Percentiles rank a stretch among this genome's conserved stretches.
These are phyloP conservation scores for Zaprionus ghesquierei DNA, from an alignment of 1,140 invertebrate genomes.

Conservation along the genomic window DNA sequence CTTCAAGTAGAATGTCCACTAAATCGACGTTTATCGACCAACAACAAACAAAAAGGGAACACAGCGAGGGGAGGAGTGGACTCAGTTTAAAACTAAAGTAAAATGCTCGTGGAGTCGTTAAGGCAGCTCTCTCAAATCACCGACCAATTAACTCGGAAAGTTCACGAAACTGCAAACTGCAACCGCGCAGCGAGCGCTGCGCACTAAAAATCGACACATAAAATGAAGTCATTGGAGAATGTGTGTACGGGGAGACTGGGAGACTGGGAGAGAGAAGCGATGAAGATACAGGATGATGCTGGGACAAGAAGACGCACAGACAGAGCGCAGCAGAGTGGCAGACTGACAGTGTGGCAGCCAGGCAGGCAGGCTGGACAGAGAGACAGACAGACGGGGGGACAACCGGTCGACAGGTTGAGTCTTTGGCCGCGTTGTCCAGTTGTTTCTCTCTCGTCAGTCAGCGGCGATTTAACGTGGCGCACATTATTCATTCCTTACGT, in stretches of 20 bases:
- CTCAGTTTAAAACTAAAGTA: neutral
- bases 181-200: constrained; percentile 61
- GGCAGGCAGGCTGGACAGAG: neutral
- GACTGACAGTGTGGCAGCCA: constrained; percentile 3
- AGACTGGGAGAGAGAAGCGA: neutral
- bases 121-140: constrained; percentile 57
- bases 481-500: constrained; percentile 80
- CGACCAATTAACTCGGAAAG: constrained; percentile 76
- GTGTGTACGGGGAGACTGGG: neutral
- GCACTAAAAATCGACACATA: constrained; percentile 79
- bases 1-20: constrained; percentile 4
- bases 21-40: constrained; percentile 14
- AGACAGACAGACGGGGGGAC: constrained; percentile 31
- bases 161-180: constrained; percentile 68
- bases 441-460: constrained; percentile 38
- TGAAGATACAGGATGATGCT: constrained; percentile 47
- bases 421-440: constrained; percentile 3
- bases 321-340: neutral
- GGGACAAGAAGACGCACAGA: neutral
- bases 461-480: constrained; percentile 76
- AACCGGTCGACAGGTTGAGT: constrained; percentile 43
- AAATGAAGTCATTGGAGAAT: constrained; percentile 76
- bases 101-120: constrained; percentile 51
- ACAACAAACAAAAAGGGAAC: constrained; percentile 8
- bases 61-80: neutral